These are phyloP conservation scores for Cottoperca gobio DNA, from an alignment of 2,797 vertebrate genomes.

Conservation along the genomic window DNA sequence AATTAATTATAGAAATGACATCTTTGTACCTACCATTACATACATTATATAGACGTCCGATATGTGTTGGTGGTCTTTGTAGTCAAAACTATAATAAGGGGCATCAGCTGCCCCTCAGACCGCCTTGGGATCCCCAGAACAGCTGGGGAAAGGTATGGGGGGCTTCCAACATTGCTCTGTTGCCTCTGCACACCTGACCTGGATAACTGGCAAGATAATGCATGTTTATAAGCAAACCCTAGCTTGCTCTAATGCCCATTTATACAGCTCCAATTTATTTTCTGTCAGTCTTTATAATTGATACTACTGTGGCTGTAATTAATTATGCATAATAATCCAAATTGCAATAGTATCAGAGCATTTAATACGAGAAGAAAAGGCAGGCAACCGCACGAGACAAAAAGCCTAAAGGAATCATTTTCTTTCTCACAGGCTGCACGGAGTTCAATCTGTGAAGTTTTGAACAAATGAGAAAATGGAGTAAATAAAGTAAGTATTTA, in stretches of 20 bases:
- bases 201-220: constrained; percentile 40
- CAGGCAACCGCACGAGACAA: constrained; percentile 24
- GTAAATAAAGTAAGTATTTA: constrained; percentile 65
- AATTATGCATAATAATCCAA: constrained; percentile 64
- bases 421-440: constrained; percentile 36
- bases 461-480: constrained; percentile 62
- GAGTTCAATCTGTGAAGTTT: constrained; percentile 60
- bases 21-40: not conserved
- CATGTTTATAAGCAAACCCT: not conserved
- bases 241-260: constrained; percentile 25
- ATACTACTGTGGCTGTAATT: constrained; percentile 45
- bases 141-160: not conserved
- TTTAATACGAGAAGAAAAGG: constrained; percentile 51
- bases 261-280: constrained; percentile 35
- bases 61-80: constrained; percentile 16
- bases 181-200: constrained; percentile 18
- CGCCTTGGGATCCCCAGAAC: constrained; percentile 3
- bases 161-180: not conserved
- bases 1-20: not conserved
- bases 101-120: constrained; percentile 17
- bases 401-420: constrained; percentile 47
- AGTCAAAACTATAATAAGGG: constrained; percentile 12
- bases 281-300: constrained; percentile 56
- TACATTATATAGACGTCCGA: not conserved
- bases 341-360: constrained; percentile 46